Conservation (phyloP, 1,140 invertebrate genomes). For the Solenopsis fugax region DNA sequence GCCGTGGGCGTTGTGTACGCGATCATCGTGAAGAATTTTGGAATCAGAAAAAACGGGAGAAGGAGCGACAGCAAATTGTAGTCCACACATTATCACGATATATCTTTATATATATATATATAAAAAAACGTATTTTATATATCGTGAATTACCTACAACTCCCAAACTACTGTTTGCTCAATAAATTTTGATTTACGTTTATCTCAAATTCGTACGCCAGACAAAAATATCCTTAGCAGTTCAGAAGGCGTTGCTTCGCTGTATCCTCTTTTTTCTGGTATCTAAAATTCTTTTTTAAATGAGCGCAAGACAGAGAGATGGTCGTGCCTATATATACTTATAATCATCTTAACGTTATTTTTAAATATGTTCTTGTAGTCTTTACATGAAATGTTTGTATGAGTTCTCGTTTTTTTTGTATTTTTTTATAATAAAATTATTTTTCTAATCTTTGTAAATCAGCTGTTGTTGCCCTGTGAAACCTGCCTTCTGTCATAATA, state of each 20-base stretch:
- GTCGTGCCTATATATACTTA: slow-evolving; percentile 75
- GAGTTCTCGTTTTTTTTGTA: slow-evolving; percentile 78
- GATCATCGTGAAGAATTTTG: slow-evolving; percentile 68
- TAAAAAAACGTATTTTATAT: slow-evolving; percentile 47
- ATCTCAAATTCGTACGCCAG: slow-evolving; percentile 65
- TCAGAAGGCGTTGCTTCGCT: slow-evolving; percentile 76
- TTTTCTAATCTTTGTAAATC: slow-evolving; percentile 84
- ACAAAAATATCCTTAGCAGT: slow-evolving; percentile 64
- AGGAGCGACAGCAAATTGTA: slow-evolving; percentile 64
- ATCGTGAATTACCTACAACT: slow-evolving; percentile 27
- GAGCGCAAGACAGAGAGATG: slow-evolving; percentile 77
- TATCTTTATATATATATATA: slow-evolving; percentile 15
- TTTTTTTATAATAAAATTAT: slow-evolving; percentile 86
- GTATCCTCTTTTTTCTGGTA: slow-evolving; percentile 78
- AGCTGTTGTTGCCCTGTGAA: slow-evolving; percentile 87
- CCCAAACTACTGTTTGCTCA: slow-evolving; percentile 40
- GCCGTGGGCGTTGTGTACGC: slow-evolving; percentile 38
- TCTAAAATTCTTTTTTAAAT: slow-evolving; percentile 78
- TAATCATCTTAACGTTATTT: slow-evolving; percentile 76
- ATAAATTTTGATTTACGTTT: slow-evolving; percentile 55
- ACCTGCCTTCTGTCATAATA: slow-evolving; percentile 87
- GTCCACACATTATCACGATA: slow-evolving; percentile 37
- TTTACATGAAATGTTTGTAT: slow-evolving; percentile 78
- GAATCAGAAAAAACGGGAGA: slow-evolving; percentile 74
- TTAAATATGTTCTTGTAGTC: slow-evolving; percentile 77